phyloP scores from a whole-genome alignment of 2,797 vertebrate species.

The Sorex maritimensis region DNA sequence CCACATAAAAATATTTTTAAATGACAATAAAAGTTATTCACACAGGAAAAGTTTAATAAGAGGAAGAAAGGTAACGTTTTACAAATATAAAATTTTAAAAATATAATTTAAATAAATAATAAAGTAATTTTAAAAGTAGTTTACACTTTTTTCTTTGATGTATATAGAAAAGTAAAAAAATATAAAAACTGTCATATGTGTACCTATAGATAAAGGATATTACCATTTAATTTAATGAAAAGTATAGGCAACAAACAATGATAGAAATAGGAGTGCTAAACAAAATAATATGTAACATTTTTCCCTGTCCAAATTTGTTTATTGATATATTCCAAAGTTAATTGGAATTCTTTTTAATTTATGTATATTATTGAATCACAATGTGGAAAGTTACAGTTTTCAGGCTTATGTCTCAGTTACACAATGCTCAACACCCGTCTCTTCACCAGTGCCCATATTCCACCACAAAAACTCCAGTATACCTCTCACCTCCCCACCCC shows the following conservation, averaged over 20 bases:
- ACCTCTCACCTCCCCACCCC: too few relatives aligned
- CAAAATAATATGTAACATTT: not conserved
- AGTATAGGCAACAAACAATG: not conserved
- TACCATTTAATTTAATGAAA: constrained; percentile 18
- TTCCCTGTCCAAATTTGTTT: too few relatives aligned
- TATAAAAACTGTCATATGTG: not conserved
- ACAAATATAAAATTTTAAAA: constrained; percentile 11
- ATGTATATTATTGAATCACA: too few relatives aligned
- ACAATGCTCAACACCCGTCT: too few relatives aligned
- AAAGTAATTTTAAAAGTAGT: not conserved
- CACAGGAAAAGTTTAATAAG: not conserved
- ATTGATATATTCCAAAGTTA: too few relatives aligned
- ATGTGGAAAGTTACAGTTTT: too few relatives aligned
- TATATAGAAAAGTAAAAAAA: constrained; percentile 15
- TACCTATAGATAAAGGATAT: not conserved
- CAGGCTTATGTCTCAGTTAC: too few relatives aligned
- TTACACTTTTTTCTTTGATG: not conserved
- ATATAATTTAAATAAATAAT: constrained; percentile 13
- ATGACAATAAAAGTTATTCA: constrained; percentile 12
- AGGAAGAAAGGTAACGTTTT: not conserved
- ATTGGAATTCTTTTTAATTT: too few relatives aligned
- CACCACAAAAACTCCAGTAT: too few relatives aligned
- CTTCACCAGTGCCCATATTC: too few relatives aligned
- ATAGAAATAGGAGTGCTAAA: not conserved
- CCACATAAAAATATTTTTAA: not conserved